Base-by-base conservation (phyloP, 2,113 vertebrate species). In the Planiliza haematocheilus region DNA sequence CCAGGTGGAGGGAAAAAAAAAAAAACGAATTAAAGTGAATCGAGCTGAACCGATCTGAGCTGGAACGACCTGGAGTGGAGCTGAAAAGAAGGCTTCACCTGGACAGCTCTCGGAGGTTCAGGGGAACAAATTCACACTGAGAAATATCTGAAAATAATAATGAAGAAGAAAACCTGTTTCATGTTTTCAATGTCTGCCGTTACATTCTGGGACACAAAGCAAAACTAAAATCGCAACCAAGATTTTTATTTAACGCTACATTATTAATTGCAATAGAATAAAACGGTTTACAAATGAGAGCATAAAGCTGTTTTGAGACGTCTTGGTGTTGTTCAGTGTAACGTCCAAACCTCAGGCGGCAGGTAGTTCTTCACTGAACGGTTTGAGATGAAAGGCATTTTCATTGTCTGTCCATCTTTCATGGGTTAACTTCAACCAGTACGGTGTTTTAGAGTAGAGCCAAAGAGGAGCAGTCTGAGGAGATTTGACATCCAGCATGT, bases 11-110 rank as follows among this genome's bases (percentile, higher is more conserved):
- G 24, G 5, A 30, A 30, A 30, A 30, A 30, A 30, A 30, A 30
- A 30, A 76, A 73, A 78, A n/a, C n/a, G n/a, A n/a, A n/a, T n/a
- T n/a, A n/a, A n/a, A 84, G 36, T 24, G 69, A 81, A 82, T 86
- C 64, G 67, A 82, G 66, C 2, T 68, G 81, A 77, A 78, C 79
- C 41, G 30, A 79, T 65, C 70, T 62, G 86, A 81, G 74, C 65
- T 79, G 82, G 62, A 87, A 66, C 37, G 39, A 82, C 74, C 63
- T 55, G 50, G 17, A 16, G 48, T 56, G 58, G n/a, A 67, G 50
- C 38, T 70, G 61, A 83, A 74, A 71, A 9, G 48, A 65, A 70
- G 46, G 41, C 48, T 61, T 64, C 45, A 70, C 48, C 52, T n/a
- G 51, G 58, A 74, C 21, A n/a, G 13, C 56, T 17, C 43, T 51